A percentile compares a stretch with the other conserved stretches of the same genome.
Conservation (phyloP, 2,113 vertebrate species). For the Zosterops hypoxanthus region DNA sequence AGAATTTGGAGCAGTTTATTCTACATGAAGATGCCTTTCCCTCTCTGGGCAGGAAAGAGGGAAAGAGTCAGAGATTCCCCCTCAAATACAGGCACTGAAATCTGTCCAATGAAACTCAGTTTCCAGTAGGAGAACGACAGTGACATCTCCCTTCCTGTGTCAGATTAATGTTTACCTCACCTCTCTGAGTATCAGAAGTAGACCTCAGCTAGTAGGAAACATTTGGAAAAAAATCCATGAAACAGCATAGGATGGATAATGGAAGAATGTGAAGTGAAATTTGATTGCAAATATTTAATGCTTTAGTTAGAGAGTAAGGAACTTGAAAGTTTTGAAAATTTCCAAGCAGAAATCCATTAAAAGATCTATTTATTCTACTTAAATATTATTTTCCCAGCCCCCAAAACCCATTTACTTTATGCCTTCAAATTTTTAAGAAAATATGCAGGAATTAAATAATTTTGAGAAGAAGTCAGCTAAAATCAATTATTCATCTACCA, state of each 20-base stretch:
- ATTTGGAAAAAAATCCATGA: not conserved
- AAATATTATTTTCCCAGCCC: not conserved
- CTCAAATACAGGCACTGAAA: not conserved
- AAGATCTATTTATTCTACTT: not conserved
- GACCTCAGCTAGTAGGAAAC: not conserved
- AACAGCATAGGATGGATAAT: not conserved
- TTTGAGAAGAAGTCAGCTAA: not conserved
- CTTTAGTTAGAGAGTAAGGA: not conserved
- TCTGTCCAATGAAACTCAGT: not conserved
- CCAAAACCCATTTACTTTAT: not conserved
- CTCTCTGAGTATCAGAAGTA: not conserved
- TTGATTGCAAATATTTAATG: not conserved
- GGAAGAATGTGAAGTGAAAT: not conserved
- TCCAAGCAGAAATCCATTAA: not conserved
- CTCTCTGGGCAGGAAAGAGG: rapidly evolving
- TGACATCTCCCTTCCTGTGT: not conserved
- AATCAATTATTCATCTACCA: not conserved
- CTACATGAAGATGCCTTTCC: not conserved
- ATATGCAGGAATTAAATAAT: not conserved
- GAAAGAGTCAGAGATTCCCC: not conserved
- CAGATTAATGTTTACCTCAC: not conserved
- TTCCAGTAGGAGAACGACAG: not conserved
- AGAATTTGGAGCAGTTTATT: not conserved
- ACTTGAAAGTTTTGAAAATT: not conserved
- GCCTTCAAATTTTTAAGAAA: not conserved